Conservation (phyloP, 2,797 vertebrate genomes). For the Hapalemur alaotrensis region DNA sequence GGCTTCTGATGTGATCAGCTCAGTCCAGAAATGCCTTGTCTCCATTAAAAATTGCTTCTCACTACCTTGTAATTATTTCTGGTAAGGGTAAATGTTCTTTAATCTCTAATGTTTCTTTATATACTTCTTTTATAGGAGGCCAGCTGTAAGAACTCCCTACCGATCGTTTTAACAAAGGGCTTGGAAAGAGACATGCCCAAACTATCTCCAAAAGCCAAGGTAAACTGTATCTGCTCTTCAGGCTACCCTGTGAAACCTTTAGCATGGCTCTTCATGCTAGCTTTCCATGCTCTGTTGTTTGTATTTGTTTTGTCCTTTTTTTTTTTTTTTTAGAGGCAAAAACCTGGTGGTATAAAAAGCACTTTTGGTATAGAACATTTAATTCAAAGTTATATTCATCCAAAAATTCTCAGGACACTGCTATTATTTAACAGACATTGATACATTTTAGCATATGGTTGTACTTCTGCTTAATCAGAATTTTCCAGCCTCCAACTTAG, state of each 20-base stretch:
- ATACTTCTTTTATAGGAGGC: constrained; percentile 46
- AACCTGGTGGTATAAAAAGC: background rate
- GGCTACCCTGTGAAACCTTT: background rate
- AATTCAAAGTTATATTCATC: background rate
- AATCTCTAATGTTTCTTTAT: background rate
- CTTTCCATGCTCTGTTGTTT: background rate
- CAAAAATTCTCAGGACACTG: background rate
- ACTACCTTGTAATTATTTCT: constrained; percentile 10
- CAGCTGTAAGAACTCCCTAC: background rate
- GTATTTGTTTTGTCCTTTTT: background rate
- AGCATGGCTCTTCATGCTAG: background rate
- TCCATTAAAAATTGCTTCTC: background rate
- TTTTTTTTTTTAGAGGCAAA: no score
- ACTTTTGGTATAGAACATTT: constrained; percentile 10
- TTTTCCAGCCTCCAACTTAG: background rate
- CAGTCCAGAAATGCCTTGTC: background rate
- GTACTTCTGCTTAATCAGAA: background rate
- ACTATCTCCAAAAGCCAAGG: background rate
- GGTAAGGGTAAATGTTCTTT: background rate
- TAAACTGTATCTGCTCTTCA: background rate
- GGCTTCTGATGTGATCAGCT: background rate
- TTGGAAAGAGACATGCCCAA: constrained; percentile 20
- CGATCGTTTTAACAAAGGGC: constrained; percentile 41
- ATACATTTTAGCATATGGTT: background rate
- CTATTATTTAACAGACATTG: background rate